A percentile compares a stretch with the other conserved stretches of the same genome.
Evolutionary conservation across 2,797 vertebrate species (phyloP).

Genomic region (Silurus aristotelis): DNA sequence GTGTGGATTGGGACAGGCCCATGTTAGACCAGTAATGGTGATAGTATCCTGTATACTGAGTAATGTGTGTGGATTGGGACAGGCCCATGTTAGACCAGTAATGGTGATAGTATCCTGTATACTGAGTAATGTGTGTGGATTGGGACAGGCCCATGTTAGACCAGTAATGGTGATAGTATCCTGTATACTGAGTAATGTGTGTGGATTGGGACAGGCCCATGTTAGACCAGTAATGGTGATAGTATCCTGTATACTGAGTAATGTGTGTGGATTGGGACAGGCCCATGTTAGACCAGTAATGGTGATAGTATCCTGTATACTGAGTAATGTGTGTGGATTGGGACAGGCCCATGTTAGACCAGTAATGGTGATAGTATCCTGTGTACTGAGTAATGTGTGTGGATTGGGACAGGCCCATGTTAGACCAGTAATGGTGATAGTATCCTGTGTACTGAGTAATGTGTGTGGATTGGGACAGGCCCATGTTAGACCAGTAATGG

Average conservation of each 20-base stretch:
- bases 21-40: not conserved
- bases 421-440: not conserved
- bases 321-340: not conserved
- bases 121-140: not conserved
- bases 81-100: not conserved
- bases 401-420: not conserved
- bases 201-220: not conserved
- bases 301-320: not conserved
- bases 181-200: not conserved
- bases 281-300: not conserved
- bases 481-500: not conserved
- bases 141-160: not conserved
- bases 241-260: not conserved
- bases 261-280: not conserved
- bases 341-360: not conserved
- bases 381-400: not conserved
- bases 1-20: not conserved
- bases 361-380: not conserved
- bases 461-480: not conserved
- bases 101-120: not conserved
- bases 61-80: not conserved
- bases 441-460: not conserved
- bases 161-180: not conserved
- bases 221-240: not conserved
- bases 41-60: not conserved